Evolutionary conservation across 2,797 vertebrate species (phyloP).

Genomic region (Sternotherus odoratus): DNA sequence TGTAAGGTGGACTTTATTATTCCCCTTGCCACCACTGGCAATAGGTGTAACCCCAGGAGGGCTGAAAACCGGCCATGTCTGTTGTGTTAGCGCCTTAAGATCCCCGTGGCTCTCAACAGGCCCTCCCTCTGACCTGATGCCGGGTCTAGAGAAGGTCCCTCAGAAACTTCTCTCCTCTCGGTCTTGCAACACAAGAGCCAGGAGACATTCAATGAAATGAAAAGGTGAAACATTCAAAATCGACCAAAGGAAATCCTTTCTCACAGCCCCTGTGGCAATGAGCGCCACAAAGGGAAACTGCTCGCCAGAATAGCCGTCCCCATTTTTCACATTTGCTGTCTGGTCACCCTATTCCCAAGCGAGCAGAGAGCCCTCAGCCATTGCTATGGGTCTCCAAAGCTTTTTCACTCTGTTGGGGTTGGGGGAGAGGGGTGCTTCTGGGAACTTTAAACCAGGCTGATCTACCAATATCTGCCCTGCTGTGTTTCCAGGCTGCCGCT

Average conservation of each 20-base stretch:
- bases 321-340: no score
- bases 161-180: not conserved
- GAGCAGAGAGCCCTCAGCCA: not conserved
- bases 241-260: not conserved
- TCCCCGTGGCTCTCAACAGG: not conserved
- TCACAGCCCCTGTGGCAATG: not conserved
- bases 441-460: not conserved
- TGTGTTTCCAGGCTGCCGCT: conserved; percentile 59
- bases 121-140: not conserved
- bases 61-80: not conserved
- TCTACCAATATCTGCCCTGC: not conserved
- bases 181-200: not conserved
- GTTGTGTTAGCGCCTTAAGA: not conserved
- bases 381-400: not conserved
- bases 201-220: not conserved
- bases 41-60: not conserved
- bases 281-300: not conserved
- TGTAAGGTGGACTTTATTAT: not conserved
- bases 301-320: not conserved
- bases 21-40: not conserved
- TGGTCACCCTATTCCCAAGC: not conserved
- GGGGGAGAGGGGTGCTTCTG: not conserved
- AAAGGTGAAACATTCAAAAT: no score
- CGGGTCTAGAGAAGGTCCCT: not conserved
- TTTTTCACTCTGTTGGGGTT: not conserved